These are phyloP conservation scores for Cladopsammia gracilis DNA, from an alignment of 64 coral and sea anemone species.

Conservation along the genomic window DNA sequence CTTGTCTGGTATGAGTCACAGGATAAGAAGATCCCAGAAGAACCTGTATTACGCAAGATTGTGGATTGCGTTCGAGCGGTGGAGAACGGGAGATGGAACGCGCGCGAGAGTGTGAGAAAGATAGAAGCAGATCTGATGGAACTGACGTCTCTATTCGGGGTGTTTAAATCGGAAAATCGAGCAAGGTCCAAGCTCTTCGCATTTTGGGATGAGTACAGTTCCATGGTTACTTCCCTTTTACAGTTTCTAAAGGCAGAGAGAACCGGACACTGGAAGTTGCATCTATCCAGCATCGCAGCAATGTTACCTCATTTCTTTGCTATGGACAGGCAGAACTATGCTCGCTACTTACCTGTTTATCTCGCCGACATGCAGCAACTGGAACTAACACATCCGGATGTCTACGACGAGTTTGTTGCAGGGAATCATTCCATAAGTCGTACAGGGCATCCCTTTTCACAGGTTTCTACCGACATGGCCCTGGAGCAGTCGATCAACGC, in stretches of 20 bases:
- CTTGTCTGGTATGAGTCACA: constrained; percentile 45
- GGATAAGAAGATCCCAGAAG: constrained; percentile 50
- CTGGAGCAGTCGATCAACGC: too few species aligned
- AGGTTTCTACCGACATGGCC: constrained; percentile 3
- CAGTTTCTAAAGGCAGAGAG: constrained; percentile 56
- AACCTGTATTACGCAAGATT: constrained; percentile 56
- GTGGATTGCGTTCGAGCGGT: constrained; percentile 26
- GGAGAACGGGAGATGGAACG: constrained; percentile 19
- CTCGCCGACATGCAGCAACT: constrained; percentile 60
- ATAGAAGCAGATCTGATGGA: constrained; percentile 13
- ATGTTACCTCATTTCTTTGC: constrained; percentile 70
- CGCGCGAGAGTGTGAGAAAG: constrained; percentile 23
- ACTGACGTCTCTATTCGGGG: neutral
- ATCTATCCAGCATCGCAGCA: constrained; percentile 66
- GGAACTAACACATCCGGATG: constrained; percentile 33
- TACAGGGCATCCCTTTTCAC: constrained; percentile 15
- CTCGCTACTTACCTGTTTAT: constrained; percentile 76
- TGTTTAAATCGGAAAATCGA: constrained; percentile 58
- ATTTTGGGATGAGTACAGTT: constrained; percentile 71
- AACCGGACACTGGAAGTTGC: constrained; percentile 65
- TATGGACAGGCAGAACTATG: too few species aligned
- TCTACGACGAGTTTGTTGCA: too few species aligned
- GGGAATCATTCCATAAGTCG: constrained; percentile 39
- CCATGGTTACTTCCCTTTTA: constrained; percentile 57
- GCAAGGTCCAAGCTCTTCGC: constrained; percentile 61